These are phyloP conservation scores for Melanotaenia boesemani DNA, from an alignment of 2,797 vertebrate genomes.

Conservation along the genomic window DNA sequence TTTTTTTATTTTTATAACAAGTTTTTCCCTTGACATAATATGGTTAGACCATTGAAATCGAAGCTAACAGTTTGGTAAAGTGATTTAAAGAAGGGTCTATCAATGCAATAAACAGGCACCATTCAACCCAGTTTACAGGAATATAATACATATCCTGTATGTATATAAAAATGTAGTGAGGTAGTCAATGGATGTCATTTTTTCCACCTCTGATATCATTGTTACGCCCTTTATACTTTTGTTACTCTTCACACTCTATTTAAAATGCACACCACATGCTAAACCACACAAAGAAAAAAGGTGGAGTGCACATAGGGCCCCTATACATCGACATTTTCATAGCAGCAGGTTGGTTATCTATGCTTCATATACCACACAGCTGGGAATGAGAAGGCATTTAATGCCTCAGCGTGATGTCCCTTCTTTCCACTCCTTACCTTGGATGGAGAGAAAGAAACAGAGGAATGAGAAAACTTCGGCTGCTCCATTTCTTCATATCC, in stretches of 20 bases:
- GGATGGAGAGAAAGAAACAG: conserved; percentile 40
- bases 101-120: background rate
- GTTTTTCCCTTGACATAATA: background rate
- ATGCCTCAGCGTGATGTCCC: conserved; percentile 62
- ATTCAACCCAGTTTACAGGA: background rate
- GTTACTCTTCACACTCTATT: conserved; percentile 11
- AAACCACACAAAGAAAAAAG: conserved; percentile 20
- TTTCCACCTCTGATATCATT: conserved; percentile 8
- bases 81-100: background rate
- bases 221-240: background rate
- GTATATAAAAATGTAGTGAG: background rate
- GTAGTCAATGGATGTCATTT: background rate
- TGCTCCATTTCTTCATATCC: conserved; percentile 12
- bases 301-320: conserved; percentile 9
- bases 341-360: conserved; percentile 53
- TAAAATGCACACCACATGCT: conserved; percentile 35
- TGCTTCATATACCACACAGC: conserved; percentile 60
- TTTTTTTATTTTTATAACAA: background rate
- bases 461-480: conserved; percentile 24
- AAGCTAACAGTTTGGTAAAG: background rate
- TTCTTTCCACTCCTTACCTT: conserved; percentile 32
- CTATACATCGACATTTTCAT: conserved; percentile 40
- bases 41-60: background rate
- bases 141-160: background rate
- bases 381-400: conserved; percentile 73